Percentiles rank a stretch among this genome's conserved stretches.
These are phyloP conservation scores for Atta colombica DNA, from an alignment of 1,140 invertebrate genomes.

Conservation along the genomic window DNA sequence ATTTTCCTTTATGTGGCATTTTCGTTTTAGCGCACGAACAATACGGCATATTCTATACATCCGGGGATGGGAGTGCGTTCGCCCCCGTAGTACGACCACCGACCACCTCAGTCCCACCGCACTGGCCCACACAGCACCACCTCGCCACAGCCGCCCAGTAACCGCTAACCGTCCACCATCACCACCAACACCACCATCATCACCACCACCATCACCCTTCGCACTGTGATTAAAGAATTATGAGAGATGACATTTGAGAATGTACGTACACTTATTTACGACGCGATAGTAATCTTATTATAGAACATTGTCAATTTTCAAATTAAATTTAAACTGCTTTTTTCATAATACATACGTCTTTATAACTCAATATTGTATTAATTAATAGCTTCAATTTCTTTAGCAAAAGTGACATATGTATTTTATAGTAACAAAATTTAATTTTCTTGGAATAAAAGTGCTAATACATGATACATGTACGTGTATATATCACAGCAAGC, in stretches of 20 bases:
- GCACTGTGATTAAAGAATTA: constrained; percentile 82
- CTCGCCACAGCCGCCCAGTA: constrained; percentile 87
- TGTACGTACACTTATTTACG: constrained; percentile 79
- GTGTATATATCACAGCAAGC: neutral
- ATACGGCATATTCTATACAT: constrained; percentile 86
- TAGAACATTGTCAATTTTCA: neutral
- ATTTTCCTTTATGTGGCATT: constrained; percentile 83
- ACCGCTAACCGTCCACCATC: constrained; percentile 86
- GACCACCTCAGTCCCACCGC: constrained; percentile 87
- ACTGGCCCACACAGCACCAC: constrained; percentile 88
- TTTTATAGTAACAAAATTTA: neutral
- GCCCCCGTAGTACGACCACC: constrained; percentile 88
- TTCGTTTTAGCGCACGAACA: constrained; percentile 89
- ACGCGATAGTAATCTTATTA: constrained; percentile 1
- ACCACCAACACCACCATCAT: constrained; percentile 80
- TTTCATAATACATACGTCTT: neutral
- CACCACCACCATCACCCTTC: constrained; percentile 79
- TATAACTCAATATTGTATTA: neutral
- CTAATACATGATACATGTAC: neutral
- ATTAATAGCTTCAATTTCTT: neutral
- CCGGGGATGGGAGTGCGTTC: constrained; percentile 88
- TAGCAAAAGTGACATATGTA: neutral
- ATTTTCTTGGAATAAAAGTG: constrained; percentile 1
- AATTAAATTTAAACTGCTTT: neutral
- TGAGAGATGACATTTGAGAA: constrained; percentile 77